Conservation (phyloP, 2,113 vertebrate species). For the Malaclemys terrapin region DNA sequence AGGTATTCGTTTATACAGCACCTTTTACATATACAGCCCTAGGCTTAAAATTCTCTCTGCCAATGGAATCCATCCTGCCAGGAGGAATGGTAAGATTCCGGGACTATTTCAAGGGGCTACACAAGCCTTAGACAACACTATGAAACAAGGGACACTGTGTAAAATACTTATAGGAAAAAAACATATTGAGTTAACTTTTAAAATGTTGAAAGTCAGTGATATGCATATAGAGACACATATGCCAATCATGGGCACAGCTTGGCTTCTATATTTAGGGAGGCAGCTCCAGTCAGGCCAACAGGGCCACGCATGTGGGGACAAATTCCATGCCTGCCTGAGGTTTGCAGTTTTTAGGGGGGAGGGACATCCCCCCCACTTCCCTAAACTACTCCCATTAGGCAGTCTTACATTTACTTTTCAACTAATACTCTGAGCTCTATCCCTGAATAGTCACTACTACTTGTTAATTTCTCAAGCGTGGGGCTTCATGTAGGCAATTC, state of each 20-base stretch:
- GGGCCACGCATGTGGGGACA: too few species aligned
- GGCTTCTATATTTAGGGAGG: too few species aligned
- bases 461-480: conserved; percentile 40
- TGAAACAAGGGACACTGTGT: not conserved
- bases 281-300: too few species aligned
- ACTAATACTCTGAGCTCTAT: conserved; percentile 53
- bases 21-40: rapidly evolving
- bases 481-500: conserved; percentile 35
- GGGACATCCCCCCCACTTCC: too few species aligned
- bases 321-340: too few species aligned
- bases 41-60: not conserved
- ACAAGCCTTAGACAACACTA: rapidly evolving
- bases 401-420: conserved; percentile 59
- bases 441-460: conserved; percentile 27
- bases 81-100: rapidly evolving
- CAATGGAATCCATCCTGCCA: rapidly evolving
- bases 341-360: too few species aligned
- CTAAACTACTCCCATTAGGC: too few species aligned
- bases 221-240: rapidly evolving
- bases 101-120: rapidly evolving
- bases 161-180: not conserved
- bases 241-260: too few species aligned
- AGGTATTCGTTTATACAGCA: rapidly evolving
- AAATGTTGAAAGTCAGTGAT: rapidly evolving
- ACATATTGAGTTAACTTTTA: not conserved